Conservation (phyloP, 2,797 vertebrate genomes). For the Buceros bicornis region DNA sequence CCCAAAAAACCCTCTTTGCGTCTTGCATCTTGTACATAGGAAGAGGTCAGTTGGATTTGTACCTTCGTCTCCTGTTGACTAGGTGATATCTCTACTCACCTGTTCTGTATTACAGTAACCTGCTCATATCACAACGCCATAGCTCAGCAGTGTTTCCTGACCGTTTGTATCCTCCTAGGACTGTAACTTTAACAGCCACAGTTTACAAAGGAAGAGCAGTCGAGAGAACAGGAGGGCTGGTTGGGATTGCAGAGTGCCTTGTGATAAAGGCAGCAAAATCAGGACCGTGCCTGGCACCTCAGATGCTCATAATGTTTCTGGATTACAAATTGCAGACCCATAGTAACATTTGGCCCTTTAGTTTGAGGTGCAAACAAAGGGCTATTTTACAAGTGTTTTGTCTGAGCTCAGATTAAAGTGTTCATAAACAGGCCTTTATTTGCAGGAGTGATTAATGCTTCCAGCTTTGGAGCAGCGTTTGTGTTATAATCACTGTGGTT, state of each 20-base stretch:
- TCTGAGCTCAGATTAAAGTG: not conserved
- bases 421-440: slow-evolving; percentile 3
- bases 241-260: not conserved
- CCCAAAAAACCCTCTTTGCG: rapidly evolving
- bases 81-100: not conserved
- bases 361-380: not conserved
- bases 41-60: not conserved
- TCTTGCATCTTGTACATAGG: not conserved
- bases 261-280: not conserved
- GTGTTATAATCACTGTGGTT: not conserved
- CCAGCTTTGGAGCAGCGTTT: not conserved
- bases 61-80: not conserved
- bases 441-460: slow-evolving; percentile 5
- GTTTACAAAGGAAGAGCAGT: not conserved
- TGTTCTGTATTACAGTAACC: not conserved
- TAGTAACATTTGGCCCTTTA: not conserved
- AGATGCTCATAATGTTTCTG: not conserved
- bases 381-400: not conserved
- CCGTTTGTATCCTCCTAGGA: not conserved
- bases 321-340: not conserved
- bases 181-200: not conserved
- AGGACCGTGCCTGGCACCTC: not conserved
- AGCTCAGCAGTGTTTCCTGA: not conserved
- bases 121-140: not conserved
- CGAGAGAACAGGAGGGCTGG: not conserved